phyloP scores from a whole-genome alignment of 2,113 vertebrate species.

The Carettochelys insculpta region DNA sequence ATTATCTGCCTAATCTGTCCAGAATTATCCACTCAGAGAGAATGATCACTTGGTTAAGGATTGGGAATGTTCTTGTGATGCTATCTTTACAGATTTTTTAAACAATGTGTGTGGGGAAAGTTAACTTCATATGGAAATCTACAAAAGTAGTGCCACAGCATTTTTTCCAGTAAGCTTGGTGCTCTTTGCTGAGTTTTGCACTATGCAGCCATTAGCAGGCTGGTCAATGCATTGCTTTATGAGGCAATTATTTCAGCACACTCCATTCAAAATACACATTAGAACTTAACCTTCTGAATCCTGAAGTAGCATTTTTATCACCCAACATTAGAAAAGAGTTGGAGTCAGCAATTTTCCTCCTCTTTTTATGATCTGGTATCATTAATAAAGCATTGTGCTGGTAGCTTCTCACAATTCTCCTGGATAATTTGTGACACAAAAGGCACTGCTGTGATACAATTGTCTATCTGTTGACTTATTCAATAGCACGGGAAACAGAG shows the following conservation, averaged over 20 bases:
- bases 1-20: neutral
- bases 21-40: neutral
- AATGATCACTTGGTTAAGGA: neutral
- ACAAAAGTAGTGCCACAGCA: conserved; percentile 80
- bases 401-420: conserved; percentile 78
- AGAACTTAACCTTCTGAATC: conserved; percentile 95
- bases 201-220: conserved; percentile 85
- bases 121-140: conserved; percentile 72
- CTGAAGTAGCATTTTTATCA: conserved; percentile 93
- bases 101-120: conserved; percentile 47
- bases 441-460: conserved; percentile 78
- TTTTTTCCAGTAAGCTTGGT: conserved; percentile 87
- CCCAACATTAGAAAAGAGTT: conserved; percentile 89
- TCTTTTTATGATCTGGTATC: conserved; percentile 86
- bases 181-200: conserved; percentile 89
- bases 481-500: conserved; percentile 57
- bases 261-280: conserved; percentile 94
- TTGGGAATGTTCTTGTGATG: neutral
- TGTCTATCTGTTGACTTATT: conserved; percentile 86
- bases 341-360: conserved; percentile 84
- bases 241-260: conserved; percentile 92
- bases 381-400: conserved; percentile 91
- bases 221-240: conserved; percentile 91
- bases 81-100: conserved; percentile 19
- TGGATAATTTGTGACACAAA: conserved; percentile 86